Percentiles rank a stretch among this genome's conserved stretches.
These are phyloP conservation scores for Fulmarus glacialis DNA, from an alignment of 2,113 vertebrate species.

Conservation along the genomic window DNA sequence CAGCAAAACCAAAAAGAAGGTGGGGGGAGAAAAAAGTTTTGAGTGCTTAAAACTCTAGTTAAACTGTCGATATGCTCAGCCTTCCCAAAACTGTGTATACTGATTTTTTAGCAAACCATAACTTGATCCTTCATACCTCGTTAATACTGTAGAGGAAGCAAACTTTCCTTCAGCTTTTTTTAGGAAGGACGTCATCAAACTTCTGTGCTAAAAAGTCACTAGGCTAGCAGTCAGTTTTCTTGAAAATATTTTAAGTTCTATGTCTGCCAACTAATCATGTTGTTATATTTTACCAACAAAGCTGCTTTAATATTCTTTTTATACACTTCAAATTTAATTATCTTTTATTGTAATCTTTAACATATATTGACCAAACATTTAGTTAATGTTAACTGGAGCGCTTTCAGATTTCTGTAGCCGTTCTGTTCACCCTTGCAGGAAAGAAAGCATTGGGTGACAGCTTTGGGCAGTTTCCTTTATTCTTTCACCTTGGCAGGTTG, in stretches of 20 bases:
- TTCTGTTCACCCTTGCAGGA: background rate
- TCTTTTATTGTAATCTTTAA: conserved; percentile 43
- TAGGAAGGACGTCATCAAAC: background rate
- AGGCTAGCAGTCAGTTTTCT: background rate
- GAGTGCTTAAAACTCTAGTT: background rate
- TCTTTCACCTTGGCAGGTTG: conserved; percentile 49
- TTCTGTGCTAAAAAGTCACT: background rate
- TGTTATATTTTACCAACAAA: conserved; percentile 27
- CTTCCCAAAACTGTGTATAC: background rate
- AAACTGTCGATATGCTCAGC: background rate
- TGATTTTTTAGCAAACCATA: background rate
- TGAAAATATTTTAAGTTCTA: background rate
- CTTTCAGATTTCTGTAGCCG: conserved; percentile 16
- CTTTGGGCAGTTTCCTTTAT: conserved; percentile 51
- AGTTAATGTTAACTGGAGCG: conserved; percentile 28
- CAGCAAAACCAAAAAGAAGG: background rate
- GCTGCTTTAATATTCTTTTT: conserved; percentile 36
- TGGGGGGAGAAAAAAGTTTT: background rate
- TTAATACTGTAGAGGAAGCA: background rate
- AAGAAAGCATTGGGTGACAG: conserved; percentile 17
- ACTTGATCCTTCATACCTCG: background rate
- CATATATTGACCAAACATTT: conserved; percentile 42
- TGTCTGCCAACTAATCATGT: background rate
- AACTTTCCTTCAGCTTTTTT: background rate
- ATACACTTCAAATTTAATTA: conserved; percentile 26